These are phyloP conservation scores for Dermatemys mawii DNA, from an alignment of 2,113 vertebrate species.

Conservation along the genomic window DNA sequence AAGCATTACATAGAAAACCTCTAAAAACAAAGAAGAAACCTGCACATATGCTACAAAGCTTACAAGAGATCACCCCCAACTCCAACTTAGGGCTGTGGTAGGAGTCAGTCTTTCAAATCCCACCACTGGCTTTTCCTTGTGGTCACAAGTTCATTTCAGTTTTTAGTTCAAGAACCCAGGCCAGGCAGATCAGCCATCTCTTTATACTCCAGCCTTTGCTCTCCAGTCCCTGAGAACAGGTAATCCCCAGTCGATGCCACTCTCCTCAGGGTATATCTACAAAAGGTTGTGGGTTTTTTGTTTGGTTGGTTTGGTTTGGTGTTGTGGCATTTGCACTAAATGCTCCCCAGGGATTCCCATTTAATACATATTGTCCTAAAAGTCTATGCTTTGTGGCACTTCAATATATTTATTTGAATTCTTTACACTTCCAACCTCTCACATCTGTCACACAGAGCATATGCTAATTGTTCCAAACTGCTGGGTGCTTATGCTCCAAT, in stretches of 20 bases:
- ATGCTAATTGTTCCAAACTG: constrained; percentile 34
- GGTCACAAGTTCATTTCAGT: background rate
- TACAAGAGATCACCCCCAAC: background rate
- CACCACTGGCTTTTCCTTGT: background rate
- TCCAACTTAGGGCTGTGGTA: background rate
- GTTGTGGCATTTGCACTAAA: background rate
- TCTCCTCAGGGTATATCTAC: background rate
- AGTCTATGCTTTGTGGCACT: background rate
- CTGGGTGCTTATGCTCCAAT: background rate
- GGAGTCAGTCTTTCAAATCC: background rate
- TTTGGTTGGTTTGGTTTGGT: too few relatives aligned
- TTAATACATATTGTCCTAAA: background rate
- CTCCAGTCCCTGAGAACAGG: background rate
- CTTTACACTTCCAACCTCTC: background rate
- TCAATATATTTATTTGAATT: background rate
- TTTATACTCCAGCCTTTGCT: background rate
- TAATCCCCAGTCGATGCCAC: background rate
- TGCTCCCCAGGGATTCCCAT: background rate
- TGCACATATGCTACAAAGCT: background rate
- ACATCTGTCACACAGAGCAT: background rate
- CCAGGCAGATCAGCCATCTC: background rate
- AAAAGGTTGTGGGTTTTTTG: background rate
- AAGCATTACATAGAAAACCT: background rate
- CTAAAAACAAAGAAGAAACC: background rate
- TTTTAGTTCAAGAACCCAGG: background rate